Percentiles rank a stretch among this genome's conserved stretches.
Conservation (phyloP, 2,888 invertebrate species). For the Amaurobius ferox region DNA sequence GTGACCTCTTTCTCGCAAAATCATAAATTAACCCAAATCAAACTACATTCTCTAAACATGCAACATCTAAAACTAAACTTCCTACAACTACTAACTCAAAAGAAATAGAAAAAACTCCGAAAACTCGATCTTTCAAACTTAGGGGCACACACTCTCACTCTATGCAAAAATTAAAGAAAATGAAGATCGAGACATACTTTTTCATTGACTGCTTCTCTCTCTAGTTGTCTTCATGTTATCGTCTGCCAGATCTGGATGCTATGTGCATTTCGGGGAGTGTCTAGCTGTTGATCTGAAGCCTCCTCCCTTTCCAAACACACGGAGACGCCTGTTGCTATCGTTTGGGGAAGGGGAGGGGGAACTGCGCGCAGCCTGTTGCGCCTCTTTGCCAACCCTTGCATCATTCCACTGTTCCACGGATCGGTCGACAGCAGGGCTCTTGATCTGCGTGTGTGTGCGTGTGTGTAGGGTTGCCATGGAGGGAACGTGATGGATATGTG, state of each 20-base stretch:
- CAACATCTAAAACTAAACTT: too few relatives aligned
- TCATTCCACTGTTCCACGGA: background rate
- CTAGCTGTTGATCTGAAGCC: slow-evolving; percentile 18
- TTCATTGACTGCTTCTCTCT: background rate
- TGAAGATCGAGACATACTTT: slow-evolving; percentile 1
- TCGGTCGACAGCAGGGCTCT: background rate
- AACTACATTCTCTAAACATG: too few relatives aligned
- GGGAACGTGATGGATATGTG: slow-evolving; percentile 2
- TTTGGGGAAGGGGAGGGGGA: background rate
- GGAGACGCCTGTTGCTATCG: slow-evolving; percentile 16
- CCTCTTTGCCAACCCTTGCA: slow-evolving; percentile 10
- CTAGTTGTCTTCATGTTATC: background rate
- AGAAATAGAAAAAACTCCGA: too few relatives aligned
- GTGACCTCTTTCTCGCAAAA: too few relatives aligned
- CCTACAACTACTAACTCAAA: too few relatives aligned
- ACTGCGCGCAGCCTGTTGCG: slow-evolving; percentile 13
- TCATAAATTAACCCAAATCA: too few relatives aligned
- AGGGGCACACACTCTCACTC: background rate
- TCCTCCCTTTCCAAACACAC: slow-evolving; percentile 14
- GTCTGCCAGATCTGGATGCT: background rate
- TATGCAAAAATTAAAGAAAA: background rate
- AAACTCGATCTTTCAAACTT: background rate
- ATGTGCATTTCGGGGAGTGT: slow-evolving; percentile 10
- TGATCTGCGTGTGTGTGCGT: background rate
- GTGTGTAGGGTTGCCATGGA: background rate